A percentile compares a stretch with the other conserved stretches of the same genome.
phyloP scores from a whole-genome alignment of 1,140 invertebrate species.

The Acromyrmex echinatior region DNA sequence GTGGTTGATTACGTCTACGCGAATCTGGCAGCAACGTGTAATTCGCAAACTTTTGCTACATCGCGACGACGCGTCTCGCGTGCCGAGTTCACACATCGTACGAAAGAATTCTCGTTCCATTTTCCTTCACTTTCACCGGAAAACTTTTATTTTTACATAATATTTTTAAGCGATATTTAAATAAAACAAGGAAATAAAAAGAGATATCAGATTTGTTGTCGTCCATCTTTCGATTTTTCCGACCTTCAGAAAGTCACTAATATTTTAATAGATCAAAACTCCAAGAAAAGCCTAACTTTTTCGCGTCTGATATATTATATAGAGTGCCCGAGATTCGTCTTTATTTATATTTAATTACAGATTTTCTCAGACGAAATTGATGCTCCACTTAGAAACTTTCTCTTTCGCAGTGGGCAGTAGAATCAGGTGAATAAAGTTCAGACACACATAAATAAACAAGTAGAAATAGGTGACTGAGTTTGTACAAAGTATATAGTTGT shows the following conservation, averaged over 20 bases:
- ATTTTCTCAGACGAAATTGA: slow-evolving; percentile 6
- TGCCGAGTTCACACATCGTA: slow-evolving; percentile 15
- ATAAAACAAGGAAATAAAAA: not conserved
- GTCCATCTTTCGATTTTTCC: not conserved
- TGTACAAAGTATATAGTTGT: not conserved
- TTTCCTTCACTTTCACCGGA: slow-evolving; percentile 1
- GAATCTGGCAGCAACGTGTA: slow-evolving; percentile 22
- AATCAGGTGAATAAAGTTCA: not conserved
- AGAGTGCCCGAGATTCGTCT: not conserved
- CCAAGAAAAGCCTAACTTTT: not conserved
- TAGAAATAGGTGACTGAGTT: not conserved
- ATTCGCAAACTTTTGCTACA: slow-evolving; percentile 15
- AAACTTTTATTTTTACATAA: slow-evolving; percentile 4
- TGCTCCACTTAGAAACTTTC: not conserved
- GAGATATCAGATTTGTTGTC: not conserved
- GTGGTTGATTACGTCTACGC: slow-evolving; percentile 45
- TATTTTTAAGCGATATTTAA: not conserved
- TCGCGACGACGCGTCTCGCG: not conserved
- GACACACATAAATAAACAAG: not conserved
- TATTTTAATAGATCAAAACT: not conserved
- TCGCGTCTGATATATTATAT: not conserved
- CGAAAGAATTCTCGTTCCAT: not conserved
- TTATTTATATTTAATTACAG: slow-evolving; percentile 19
- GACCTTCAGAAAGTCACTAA: not conserved
- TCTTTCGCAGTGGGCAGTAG: not conserved